Evolutionary conservation across 1,140 invertebrate species (phyloP), one percentile per base, ranked within the genome.

Genomic region (Aphaenogaster floridana): DNA sequence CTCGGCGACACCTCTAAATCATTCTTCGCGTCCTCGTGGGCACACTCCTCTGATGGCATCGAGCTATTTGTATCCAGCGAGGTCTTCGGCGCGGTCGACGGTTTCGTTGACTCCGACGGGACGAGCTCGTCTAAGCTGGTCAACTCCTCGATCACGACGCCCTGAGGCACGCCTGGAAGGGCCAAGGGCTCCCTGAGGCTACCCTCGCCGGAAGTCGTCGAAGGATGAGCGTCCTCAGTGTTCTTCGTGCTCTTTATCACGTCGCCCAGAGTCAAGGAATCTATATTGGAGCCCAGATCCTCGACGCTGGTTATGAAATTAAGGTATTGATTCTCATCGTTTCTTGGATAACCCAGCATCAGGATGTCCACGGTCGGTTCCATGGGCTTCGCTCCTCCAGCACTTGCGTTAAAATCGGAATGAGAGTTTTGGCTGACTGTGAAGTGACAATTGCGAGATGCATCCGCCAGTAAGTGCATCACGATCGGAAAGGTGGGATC

Each of bases 61-160:
- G 68, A 83, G 52, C 68, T 84, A 76, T 87, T 77, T 42, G 72
- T 90, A 21, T 84, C 77, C 11, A 87, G 48, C 45, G 89, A 72
- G 39, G 78, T 88, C 34, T 91, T 87, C 72, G 81, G 57, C 17
- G 42, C 54, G 54, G 68, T 48, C 28, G 79, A 83, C 6, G 42
- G 13, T 74, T 84, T 84, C 28, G 34, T 39, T 13, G 69, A 76
- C 2, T 84, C 54, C 21, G 86, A 88, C 21, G 54, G 34, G 34
- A 36, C 36, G 13, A 21, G 2, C 17, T 68, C 80, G 15, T 93
- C 90, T 0, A 90, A 86, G 36, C 91, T 92, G 8, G 84, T 91
- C n/a, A 95, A 88, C 79, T 95, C 95, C 63, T 95, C 94, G 71
- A 95, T 95, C 28, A 94, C 76, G 2, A 95, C 80, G n/a, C 93